phyloP scores from a whole-genome alignment of 2,797 vertebrate genomes.

The Lepus townsendii region DNA sequence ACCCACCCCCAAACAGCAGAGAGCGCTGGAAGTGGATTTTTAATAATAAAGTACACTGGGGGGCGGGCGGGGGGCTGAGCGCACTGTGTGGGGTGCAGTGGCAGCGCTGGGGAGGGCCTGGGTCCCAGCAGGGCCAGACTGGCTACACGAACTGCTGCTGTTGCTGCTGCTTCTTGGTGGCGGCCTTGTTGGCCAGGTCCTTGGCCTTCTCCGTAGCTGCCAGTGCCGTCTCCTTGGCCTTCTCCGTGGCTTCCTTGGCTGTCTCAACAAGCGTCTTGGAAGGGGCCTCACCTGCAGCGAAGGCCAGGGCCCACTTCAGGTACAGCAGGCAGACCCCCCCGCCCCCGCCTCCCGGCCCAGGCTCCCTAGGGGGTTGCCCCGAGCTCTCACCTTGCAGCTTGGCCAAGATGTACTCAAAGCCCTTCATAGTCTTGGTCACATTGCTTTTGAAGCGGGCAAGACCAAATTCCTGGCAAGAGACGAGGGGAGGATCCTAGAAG shows the following conservation, averaged over 20 bases:
- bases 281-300: constrained; percentile 93
- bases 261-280: constrained; percentile 95
- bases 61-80: constrained; percentile 54
- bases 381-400: constrained; percentile 95
- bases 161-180: constrained; percentile 94
- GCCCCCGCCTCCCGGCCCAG: not conserved
- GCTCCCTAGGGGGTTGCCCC: not conserved
- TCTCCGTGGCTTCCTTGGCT: constrained; percentile 94
- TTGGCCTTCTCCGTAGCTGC: constrained; percentile 98
- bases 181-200: constrained; percentile 95
- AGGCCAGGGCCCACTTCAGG: constrained; percentile 43
- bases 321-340: not conserved
- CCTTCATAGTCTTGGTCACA: constrained; percentile 97
- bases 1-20: constrained; percentile 18
- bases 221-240: constrained; percentile 96
- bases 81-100: constrained; percentile 75
- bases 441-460: constrained; percentile 97
- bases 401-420: constrained; percentile 96
- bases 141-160: constrained; percentile 85
- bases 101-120: constrained; percentile 46
- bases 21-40: constrained; percentile 79
- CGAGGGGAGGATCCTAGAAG: not conserved
- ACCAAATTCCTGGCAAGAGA: constrained; percentile 94
- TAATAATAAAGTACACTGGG: constrained; percentile 88
- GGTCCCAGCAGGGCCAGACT: not conserved